Conservation (phyloP, 2,888 invertebrate genomes). For the Stenurella melanura region DNA sequence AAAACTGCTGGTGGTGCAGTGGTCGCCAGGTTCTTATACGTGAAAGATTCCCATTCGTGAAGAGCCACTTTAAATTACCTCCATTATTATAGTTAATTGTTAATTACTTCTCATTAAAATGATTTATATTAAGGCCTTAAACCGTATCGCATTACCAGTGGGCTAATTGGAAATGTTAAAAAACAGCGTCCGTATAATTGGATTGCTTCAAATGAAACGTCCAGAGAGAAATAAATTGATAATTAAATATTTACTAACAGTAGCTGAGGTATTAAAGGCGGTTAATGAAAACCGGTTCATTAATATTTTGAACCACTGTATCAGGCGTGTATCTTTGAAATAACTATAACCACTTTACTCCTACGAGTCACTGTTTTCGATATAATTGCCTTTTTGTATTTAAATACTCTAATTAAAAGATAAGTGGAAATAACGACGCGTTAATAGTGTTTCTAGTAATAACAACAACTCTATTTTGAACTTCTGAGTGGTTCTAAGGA, state of each 20-base stretch:
- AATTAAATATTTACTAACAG: constrained; percentile 66
- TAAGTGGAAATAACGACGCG: constrained; percentile 30
- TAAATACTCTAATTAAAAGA: constrained; percentile 34
- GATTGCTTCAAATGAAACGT: constrained; percentile 60
- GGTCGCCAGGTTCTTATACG: neutral
- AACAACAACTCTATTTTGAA: constrained; percentile 38
- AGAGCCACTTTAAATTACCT: neutral
- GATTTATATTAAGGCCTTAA: constrained; percentile 37
- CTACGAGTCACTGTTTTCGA: constrained; percentile 26
- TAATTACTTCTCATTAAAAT: constrained; percentile 24
- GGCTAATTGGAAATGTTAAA: constrained; percentile 44
- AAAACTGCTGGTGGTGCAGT: no score
- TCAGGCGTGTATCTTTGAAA: constrained; percentile 34
- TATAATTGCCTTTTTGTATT: constrained; percentile 39
- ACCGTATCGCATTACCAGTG: constrained; percentile 28
- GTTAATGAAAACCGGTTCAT: constrained; percentile 64
- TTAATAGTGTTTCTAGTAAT: constrained; percentile 31
- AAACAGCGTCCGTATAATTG: constrained; percentile 46
- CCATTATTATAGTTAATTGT: constrained; percentile 4
- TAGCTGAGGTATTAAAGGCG: constrained; percentile 60
- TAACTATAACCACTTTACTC: constrained; percentile 34
- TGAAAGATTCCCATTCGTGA: neutral
- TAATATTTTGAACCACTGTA: constrained; percentile 53
- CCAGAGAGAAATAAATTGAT: constrained; percentile 65
- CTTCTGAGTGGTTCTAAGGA: constrained; percentile 26